Evolutionary conservation across 2,113 vertebrate genomes (phyloP).

Genomic region (Anoplopoma fimbria): DNA sequence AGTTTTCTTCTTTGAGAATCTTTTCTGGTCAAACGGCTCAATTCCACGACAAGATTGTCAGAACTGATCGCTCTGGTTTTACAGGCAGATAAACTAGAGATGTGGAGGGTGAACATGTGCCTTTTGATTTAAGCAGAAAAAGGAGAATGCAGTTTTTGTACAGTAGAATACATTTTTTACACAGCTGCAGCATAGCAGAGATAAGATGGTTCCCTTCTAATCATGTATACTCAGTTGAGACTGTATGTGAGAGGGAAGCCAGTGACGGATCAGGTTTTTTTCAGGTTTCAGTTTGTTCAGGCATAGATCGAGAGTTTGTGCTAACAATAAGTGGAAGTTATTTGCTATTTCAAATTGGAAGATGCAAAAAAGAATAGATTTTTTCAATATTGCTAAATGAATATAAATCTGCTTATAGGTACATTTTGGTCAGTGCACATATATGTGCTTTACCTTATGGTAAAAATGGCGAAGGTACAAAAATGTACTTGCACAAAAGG

Average conservation of each 20-base stretch:
- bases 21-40: background rate
- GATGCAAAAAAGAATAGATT: background rate
- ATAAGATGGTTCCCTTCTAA: background rate
- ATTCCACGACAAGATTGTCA: background rate
- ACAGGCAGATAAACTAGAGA: background rate
- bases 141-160: background rate
- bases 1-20: too few species aligned
- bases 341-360: background rate
- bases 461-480: background rate
- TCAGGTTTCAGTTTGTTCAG: background rate
- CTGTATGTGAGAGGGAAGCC: background rate
- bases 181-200: background rate
- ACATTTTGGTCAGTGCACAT: background rate
- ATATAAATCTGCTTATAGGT: background rate
- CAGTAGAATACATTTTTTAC: background rate
- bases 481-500: background rate
- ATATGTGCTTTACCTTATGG: background rate
- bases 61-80: background rate
- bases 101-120: background rate
- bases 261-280: background rate
- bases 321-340: too few species aligned
- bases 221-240: background rate
- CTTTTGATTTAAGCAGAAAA: background rate
- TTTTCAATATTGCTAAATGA: background rate
- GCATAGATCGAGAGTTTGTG: background rate